Conservation (phyloP, 2,113 vertebrate species). For the Gorilla gorilla region DNA sequence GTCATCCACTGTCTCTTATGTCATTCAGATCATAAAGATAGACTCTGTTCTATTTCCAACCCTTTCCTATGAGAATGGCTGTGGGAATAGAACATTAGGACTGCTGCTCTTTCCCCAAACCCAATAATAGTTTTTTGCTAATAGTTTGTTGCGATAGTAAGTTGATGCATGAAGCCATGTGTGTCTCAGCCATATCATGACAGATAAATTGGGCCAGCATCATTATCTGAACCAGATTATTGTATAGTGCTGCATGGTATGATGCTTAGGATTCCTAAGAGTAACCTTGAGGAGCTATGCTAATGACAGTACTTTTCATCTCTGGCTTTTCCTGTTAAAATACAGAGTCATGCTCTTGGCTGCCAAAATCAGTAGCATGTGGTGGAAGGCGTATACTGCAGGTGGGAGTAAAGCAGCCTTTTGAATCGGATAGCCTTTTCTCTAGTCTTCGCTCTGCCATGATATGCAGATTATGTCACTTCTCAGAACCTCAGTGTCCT, state of each 20-base stretch:
- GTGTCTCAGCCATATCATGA: too few species aligned
- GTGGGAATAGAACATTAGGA: neutral
- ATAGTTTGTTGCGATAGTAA: neutral
- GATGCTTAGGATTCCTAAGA: neutral
- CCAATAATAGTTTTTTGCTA: neutral
- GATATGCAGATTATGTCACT: too few species aligned
- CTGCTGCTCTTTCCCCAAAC: neutral
- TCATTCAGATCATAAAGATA: neutral
- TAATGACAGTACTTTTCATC: neutral
- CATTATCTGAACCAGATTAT: neutral
- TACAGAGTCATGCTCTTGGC: neutral
- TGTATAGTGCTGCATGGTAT: accelerated
- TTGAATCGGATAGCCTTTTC: neutral
- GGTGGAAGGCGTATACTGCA: too few species aligned
- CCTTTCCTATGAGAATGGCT: neutral
- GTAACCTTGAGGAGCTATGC: neutral
- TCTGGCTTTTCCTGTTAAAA: neutral
- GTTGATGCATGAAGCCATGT: neutral
- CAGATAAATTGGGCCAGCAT: neutral
- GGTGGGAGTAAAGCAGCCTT: neutral
- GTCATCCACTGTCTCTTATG: neutral
- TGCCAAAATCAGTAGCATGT: neutral
- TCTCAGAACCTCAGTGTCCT: neutral
- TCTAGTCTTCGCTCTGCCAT: neutral
- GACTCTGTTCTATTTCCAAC: neutral